These are phyloP conservation scores for Cotesia typhae DNA, from an alignment of 1,140 invertebrate species.

Conservation along the genomic window DNA sequence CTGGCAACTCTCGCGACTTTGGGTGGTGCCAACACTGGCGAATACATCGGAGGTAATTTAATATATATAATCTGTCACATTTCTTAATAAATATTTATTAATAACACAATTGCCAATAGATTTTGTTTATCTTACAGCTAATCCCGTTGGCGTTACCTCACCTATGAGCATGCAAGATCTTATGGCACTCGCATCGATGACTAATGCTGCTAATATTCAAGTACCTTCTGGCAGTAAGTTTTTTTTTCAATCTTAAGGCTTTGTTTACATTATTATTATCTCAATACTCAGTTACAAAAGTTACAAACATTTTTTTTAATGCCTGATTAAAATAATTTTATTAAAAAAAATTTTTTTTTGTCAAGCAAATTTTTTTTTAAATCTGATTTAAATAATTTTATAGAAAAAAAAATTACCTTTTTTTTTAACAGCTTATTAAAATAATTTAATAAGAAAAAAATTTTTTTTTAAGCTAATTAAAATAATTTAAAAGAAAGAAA, in stretches of 20 bases:
- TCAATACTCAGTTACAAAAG: too few relatives aligned
- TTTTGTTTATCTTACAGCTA: constrained; percentile 50
- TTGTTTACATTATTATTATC: neutral
- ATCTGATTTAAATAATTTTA: too few relatives aligned
- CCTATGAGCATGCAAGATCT: constrained; percentile 91
- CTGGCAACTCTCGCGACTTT: constrained; percentile 71
- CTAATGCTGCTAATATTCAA: constrained; percentile 69
- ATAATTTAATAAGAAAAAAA: too few relatives aligned
- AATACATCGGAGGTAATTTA: constrained; percentile 59
- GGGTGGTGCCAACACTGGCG: constrained; percentile 56
- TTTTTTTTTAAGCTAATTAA: too few relatives aligned
- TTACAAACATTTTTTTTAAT: too few relatives aligned
- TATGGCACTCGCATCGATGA: constrained; percentile 87
- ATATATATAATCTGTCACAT: constrained; percentile 9
- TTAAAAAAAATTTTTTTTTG: too few relatives aligned
- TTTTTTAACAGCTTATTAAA: too few relatives aligned
- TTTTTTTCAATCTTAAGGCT: neutral
- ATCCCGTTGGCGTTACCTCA: constrained; percentile 68
- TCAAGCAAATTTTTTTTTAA: too few relatives aligned
- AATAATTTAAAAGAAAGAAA: too few relatives aligned
- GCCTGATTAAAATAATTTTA: too few relatives aligned
- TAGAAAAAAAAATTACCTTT: too few relatives aligned
- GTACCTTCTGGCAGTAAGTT: constrained; percentile 62
- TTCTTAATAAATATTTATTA: constrained; percentile 23
- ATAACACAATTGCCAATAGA: constrained; percentile 15